phyloP scores from a whole-genome alignment of 2,888 invertebrate species.

The Clitarchus hookeri region DNA sequence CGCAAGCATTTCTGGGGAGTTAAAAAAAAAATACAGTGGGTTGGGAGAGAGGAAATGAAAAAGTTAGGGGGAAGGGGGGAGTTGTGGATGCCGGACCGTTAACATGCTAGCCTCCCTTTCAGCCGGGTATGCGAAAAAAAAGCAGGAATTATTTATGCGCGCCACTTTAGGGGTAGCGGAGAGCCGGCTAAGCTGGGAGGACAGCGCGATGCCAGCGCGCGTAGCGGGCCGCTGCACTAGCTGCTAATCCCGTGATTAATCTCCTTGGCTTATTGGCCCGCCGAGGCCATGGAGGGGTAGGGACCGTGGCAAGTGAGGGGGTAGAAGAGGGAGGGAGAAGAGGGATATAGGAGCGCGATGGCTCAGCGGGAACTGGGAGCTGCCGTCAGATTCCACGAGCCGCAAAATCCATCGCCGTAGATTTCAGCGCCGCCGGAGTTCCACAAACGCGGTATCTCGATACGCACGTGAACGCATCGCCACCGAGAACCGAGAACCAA shows the following conservation, averaged over 20 bases:
- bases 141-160: constrained; percentile 23
- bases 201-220: constrained; percentile 16
- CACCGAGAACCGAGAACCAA: too few species aligned
- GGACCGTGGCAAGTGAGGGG: not conserved
- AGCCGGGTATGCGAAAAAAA: not conserved
- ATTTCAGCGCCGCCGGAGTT: not conserved
- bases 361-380: not conserved
- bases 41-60: constrained; percentile 11
- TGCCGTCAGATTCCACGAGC: not conserved
- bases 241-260: constrained; percentile 26
- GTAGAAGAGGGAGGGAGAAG: not conserved
- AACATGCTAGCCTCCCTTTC: constrained; percentile 5
- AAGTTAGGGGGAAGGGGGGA: not conserved
- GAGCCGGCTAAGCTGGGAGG: constrained; percentile 18
- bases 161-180: constrained; percentile 22
- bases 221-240: not conserved
- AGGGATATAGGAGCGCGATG: not conserved
- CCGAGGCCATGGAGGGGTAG: not conserved
- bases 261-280: constrained; percentile 27
- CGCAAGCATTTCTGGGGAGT: not conserved
- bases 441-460: not conserved
- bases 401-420: not conserved
- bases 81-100: not conserved
- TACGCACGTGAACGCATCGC: too few species aligned
- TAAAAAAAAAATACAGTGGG: not conserved